phyloP scores from a whole-genome alignment of 2,797 vertebrate genomes.

The Acrocephalus scirpaceus region DNA sequence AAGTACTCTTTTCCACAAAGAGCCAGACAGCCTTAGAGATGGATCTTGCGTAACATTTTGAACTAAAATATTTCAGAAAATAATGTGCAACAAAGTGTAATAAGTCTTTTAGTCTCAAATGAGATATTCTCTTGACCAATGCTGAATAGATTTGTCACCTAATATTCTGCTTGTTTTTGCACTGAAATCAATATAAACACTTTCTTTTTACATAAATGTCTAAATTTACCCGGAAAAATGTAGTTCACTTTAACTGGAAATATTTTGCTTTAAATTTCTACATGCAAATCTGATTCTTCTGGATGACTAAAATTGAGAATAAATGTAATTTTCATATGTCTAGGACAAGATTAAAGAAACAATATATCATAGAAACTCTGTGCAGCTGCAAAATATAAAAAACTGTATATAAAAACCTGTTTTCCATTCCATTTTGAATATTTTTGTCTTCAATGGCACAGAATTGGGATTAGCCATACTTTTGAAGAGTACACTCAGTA shows the following conservation, averaged over 20 bases:
- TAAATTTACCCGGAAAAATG: not conserved
- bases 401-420: not conserved
- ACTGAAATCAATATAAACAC: not conserved
- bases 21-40: not conserved
- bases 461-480: not conserved
- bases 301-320: not conserved
- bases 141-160: not conserved
- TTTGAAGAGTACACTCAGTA: conserved; percentile 17
- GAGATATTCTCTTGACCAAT: not conserved
- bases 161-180: not conserved
- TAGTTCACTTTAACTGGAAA: not conserved
- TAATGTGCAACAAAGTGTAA: not conserved
- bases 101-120: not conserved
- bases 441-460: not conserved
- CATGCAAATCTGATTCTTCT: not conserved
- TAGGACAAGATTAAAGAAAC: not conserved
- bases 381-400: not conserved
- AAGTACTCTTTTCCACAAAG: not conserved
- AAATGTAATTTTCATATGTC: not conserved
- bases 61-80: not conserved
- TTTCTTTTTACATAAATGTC: not conserved
- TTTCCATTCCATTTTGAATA: conserved; percentile 30
- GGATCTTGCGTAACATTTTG: not conserved
- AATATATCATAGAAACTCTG: not conserved
- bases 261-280: not conserved